A percentile compares a stretch with the other conserved stretches of the same genome.
phyloP scores from a whole-genome alignment of 2,113 vertebrate species.

The Poeciliopsis occidentalis region DNA sequence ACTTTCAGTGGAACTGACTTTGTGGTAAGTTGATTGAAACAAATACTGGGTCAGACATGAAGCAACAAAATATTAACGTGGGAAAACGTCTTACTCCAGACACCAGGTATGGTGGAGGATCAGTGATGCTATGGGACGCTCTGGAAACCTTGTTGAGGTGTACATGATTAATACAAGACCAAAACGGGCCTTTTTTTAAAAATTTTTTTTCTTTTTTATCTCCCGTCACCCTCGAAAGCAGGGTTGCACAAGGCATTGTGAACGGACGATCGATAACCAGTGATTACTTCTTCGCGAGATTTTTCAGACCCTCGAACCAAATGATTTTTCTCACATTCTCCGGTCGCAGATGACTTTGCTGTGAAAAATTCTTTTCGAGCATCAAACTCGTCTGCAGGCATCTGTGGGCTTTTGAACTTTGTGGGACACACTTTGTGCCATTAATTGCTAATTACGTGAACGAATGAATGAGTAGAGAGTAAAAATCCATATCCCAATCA shows the following conservation, averaged over 20 bases:
- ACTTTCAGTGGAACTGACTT: too few relatives aligned
- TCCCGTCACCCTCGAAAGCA: too few relatives aligned
- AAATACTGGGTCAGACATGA: too few relatives aligned
- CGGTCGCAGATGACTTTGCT: neutral
- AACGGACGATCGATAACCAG: neutral
- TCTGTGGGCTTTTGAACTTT: neutral
- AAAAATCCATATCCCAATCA: neutral
- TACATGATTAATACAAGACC: too few relatives aligned
- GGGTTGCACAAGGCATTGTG: neutral
- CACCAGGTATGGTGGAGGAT: too few relatives aligned
- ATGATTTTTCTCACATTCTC: neutral
- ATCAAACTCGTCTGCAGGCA: neutral
- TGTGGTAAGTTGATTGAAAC: too few relatives aligned
- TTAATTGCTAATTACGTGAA: neutral
- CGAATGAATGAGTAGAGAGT: neutral
- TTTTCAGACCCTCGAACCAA: neutral
- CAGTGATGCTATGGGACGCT: too few relatives aligned
- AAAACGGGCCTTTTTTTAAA: too few relatives aligned
- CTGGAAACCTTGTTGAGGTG: too few relatives aligned
- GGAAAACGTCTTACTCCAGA: too few relatives aligned
- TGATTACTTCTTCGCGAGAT: neutral
- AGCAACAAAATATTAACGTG: too few relatives aligned
- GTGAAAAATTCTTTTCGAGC: neutral
- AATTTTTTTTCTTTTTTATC: too few relatives aligned
- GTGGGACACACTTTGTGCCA: neutral